Percentiles rank a stretch among this genome's conserved stretches.
Conservation (phyloP, 1,140 invertebrate species). For the Habropoda laboriosa region DNA sequence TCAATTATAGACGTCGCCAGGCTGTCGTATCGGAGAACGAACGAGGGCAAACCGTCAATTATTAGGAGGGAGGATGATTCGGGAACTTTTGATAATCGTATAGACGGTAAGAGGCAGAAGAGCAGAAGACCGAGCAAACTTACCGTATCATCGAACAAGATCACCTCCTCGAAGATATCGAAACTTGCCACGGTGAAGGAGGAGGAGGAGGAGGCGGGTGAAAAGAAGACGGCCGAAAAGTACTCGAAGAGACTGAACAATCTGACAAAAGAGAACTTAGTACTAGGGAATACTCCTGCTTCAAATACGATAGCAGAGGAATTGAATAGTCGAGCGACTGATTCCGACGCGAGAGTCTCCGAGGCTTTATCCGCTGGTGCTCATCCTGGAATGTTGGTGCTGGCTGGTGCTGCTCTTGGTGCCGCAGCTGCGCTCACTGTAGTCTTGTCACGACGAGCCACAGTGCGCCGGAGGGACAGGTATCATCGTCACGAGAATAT, state of each 20-base stretch:
- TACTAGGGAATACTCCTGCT: slow-evolving; percentile 7
- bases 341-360: slow-evolving; percentile 70
- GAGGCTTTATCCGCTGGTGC: slow-evolving; percentile 70
- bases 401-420: slow-evolving; percentile 77
- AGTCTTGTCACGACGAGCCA: slow-evolving; percentile 76
- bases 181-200: background rate
- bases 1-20: slow-evolving; percentile 40
- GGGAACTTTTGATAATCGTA: slow-evolving; percentile 49
- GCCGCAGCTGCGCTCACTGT: slow-evolving; percentile 80
- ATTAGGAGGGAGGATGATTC: slow-evolving; percentile 5
- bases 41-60: slow-evolving; percentile 40
- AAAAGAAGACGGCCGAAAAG: slow-evolving; percentile 32
- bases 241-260: slow-evolving; percentile 29
- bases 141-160: slow-evolving; percentile 16
- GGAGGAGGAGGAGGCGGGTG: background rate
- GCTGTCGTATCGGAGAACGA: background rate
- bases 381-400: slow-evolving; percentile 82
- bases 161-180: slow-evolving; percentile 17
- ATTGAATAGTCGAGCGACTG: slow-evolving; percentile 74
- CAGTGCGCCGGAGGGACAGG: slow-evolving; percentile 74
- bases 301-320: slow-evolving; percentile 76
- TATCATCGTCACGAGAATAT: slow-evolving; percentile 84
- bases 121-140: slow-evolving; percentile 38
- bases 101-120: slow-evolving; percentile 12
- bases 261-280: slow-evolving; percentile 41